phyloP scores from a whole-genome alignment of 2,888 invertebrate genomes.

The Leptopterna dolabrata region DNA sequence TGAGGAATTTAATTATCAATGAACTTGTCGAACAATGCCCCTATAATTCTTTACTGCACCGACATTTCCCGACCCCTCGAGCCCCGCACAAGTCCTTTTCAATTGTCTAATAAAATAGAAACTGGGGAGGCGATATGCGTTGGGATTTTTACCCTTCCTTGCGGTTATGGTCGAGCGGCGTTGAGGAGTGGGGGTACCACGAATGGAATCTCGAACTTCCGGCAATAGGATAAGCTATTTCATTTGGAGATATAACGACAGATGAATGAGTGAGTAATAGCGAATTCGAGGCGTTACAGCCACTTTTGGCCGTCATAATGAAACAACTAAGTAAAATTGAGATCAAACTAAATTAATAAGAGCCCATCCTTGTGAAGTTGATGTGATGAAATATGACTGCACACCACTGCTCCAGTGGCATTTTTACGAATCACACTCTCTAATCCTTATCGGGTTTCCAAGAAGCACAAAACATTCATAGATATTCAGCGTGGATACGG shows the following conservation, averaged over 20 bases:
- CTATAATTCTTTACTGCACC: conserved; percentile 45
- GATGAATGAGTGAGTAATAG: background rate
- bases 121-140: background rate
- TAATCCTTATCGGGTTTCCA: no score
- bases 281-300: background rate
- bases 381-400: no score
- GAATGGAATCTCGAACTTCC: background rate
- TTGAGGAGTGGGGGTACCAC: background rate
- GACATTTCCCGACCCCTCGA: conserved; percentile 28
- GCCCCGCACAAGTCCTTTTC: conserved; percentile 9
- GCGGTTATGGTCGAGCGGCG: background rate
- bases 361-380: no score
- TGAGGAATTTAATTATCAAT: conserved; percentile 50
- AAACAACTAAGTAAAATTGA: no score
- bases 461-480: no score
- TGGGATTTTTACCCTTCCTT: background rate
- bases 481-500: no score
- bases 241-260: background rate
- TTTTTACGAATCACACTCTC: no score
- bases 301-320: background rate
- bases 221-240: background rate
- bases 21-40: conserved; percentile 48
- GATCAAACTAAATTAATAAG: no score
- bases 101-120: conserved; percentile 42
- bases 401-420: no score